Evolutionary conservation across 2,113 vertebrate species (phyloP).

Genomic region (Reinhardtius hippoglossoides): DNA sequence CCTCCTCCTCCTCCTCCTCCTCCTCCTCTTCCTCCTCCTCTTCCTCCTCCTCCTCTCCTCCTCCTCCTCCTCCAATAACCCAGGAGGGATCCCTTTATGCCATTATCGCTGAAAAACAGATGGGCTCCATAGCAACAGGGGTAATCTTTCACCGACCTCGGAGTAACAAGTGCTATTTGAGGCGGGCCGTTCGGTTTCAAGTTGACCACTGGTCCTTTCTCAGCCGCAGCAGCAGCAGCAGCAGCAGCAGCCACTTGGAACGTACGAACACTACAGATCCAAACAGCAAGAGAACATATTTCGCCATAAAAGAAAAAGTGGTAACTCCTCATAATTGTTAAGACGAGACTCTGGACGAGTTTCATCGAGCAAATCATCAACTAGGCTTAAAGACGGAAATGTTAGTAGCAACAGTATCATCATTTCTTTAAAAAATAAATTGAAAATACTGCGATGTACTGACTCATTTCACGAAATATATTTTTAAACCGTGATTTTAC

Average conservation of each 20-base stretch:
- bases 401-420: neutral
- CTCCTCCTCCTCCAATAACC: slow-evolving; percentile 1
- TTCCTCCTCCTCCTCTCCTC: too few species aligned
- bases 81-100: slow-evolving; percentile 34
- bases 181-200: slow-evolving; percentile 18
- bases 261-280: slow-evolving; percentile 1
- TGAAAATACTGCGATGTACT: neutral
- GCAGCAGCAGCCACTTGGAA: neutral
- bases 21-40: neutral
- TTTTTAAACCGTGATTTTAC: neutral
- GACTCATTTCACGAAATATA: neutral
- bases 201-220: slow-evolving; percentile 30
- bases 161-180: slow-evolving; percentile 18
- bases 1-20: neutral
- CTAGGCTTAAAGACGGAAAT: neutral
- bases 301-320: too few species aligned
- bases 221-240: too few species aligned
- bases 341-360: neutral
- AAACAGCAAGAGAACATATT: neutral
- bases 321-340: neutral
- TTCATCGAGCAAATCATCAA: neutral
- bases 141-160: slow-evolving; percentile 42
- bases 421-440: neutral
- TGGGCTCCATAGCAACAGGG: slow-evolving; percentile 61
- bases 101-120: slow-evolving; percentile 56